Evolutionary conservation across 1,140 invertebrate genomes (phyloP), one percentile per base, ranked within the genome.

Genomic region (Apis laboriosa): DNA sequence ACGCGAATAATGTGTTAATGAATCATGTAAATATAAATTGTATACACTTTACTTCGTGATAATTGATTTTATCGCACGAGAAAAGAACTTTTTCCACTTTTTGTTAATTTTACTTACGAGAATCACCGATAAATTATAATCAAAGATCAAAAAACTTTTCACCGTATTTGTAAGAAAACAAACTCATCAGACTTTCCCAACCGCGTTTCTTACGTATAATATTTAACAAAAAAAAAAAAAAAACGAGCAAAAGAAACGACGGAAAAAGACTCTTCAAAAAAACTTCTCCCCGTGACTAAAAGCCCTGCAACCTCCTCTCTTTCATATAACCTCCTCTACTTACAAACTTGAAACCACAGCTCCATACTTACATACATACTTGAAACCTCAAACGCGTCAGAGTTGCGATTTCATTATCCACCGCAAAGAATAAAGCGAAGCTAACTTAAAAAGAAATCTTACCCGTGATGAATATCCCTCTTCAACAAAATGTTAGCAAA

Each of bases 331-430:
- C 8, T 17, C 8, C 7, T 28, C 9, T 24, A 9, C 8, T 28
- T 24, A 0, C 7, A n/a, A 64, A 28, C 15, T 24, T 17, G 13
- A 64, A 28, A 49, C 43, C 43, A 28, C 24, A 12, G 24, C 5
- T 55, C 66, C 53, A 17, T 12, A 21, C 15, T n/a, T 8, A 19
- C 17, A 58, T 19, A 19, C 15, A 58, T 9, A 61, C 8, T 4
- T n/a, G 0, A 53, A 19, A 19, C 9, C 12, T 77, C 51, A 67
- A 77, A 78, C 64, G 43, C 11, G 19, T 51, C 53, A 19, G n/a
- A 58, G 19, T 64, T 34, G n/a, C 66, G 76, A 70, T 70, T 55
- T 70, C 66, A 15, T 78, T 78, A 71, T 60, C 49, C 21, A 12
- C 1, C 5, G 49, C 58, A 55, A 73, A 63, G 68, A 24, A 73